Evolutionary conservation across 2,888 invertebrate species (phyloP).

Genomic region (Salpingus planirostris): DNA sequence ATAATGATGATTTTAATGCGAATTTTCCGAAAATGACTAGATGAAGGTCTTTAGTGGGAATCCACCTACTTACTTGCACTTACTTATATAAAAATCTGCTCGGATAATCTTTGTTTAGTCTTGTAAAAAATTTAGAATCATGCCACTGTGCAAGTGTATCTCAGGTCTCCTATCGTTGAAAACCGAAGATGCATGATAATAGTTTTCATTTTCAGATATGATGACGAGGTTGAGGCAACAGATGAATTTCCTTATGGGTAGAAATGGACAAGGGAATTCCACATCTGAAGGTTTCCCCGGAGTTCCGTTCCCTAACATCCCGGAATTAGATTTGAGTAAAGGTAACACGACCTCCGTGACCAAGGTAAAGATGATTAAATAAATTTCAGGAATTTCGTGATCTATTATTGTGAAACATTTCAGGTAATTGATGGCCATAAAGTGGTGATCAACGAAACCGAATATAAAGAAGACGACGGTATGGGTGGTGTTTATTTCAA

Average conservation of each 20-base stretch:
- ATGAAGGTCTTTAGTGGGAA: no score
- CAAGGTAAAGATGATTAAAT: no score
- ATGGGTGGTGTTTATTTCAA: slow-evolving; percentile 38
- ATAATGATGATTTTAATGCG: no score
- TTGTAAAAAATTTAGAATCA: background rate
- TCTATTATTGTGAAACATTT: background rate
- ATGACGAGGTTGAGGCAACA: slow-evolving; percentile 32
- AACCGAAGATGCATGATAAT: no score
- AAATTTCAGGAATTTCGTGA: slow-evolving; percentile 3
- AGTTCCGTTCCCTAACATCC: slow-evolving; percentile 13
- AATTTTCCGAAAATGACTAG: no score
- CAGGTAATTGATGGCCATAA: slow-evolving; percentile 47
- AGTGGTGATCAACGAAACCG: slow-evolving; percentile 48
- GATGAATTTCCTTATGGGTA: slow-evolving; percentile 27
- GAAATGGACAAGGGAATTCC: slow-evolving; percentile 21
- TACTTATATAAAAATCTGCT: no score
- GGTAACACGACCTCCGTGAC: slow-evolving; percentile 39
- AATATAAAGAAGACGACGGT: slow-evolving; percentile 39
- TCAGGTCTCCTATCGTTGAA: no score
- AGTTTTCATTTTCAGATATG: no score
- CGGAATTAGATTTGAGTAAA: slow-evolving; percentile 33
- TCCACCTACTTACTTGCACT: no score
- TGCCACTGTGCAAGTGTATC: slow-evolving; percentile 10
- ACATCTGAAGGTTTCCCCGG: slow-evolving; percentile 14
- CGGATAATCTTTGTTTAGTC: no score